These are phyloP conservation scores for Narcine bancroftii DNA, from an alignment of 2,113 vertebrate species.

Conservation along the genomic window DNA sequence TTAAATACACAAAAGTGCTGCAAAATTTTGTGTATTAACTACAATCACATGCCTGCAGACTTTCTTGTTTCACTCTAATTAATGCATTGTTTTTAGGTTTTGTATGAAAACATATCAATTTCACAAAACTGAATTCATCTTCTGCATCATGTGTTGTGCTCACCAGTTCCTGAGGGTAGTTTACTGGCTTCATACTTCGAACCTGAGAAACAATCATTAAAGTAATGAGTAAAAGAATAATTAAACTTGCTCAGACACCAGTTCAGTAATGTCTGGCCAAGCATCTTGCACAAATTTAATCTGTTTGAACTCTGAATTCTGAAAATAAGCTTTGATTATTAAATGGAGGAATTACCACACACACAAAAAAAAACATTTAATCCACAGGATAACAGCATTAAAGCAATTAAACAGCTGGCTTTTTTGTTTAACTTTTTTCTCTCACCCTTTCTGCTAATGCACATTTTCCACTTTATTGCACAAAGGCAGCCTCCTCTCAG, in stretches of 20 bases:
- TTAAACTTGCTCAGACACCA: background rate
- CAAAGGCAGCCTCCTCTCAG: background rate
- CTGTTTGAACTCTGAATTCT: background rate
- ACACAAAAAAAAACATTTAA: background rate
- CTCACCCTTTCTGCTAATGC: background rate
- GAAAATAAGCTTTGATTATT: background rate
- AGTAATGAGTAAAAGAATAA: background rate
- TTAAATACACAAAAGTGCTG: too few relatives aligned
- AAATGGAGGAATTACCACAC: background rate
- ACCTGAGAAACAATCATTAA: background rate
- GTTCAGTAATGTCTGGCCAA: background rate
- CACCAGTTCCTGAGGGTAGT: background rate
- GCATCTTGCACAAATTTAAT: background rate
- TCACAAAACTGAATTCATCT: background rate
- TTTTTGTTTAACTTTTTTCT: background rate
- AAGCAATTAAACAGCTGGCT: background rate
- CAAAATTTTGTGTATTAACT: too few relatives aligned
- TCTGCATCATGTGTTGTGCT: background rate
- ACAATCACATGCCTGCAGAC: too few relatives aligned
- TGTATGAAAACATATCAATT: background rate
- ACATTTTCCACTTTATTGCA: background rate
- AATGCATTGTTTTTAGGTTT: background rate
- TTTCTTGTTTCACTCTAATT: too few relatives aligned
- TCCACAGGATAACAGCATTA: background rate
- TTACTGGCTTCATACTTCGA: background rate